Base-by-base conservation (phyloP, 2,797 vertebrate species). In the Cuniculus paca region DNA sequence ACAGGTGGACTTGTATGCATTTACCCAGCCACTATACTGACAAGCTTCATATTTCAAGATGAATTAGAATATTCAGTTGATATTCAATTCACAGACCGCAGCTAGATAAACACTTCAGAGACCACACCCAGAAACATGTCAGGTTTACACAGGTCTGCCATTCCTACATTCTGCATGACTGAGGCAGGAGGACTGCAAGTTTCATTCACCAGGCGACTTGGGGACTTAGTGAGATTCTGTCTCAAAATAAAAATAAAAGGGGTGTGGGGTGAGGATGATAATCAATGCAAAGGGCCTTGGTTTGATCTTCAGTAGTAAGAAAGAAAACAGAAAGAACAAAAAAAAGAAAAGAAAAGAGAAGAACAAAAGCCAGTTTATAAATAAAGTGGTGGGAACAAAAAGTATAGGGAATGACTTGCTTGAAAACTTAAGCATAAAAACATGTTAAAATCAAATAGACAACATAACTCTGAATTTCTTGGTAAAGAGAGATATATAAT, bases 51-150 rank as follows among this genome's bases (percentile, higher is more conserved):
- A 88, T 84, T 94, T 96, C 56, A 91, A 45, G 54, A 63, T 61
- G 45, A 61, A 60, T 74, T 93, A 36, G 68, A n/a, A 52, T 85
- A 93, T 45, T 87, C 31, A 80, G n/a, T 61, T 83, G 91, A 77
- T 90, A 95, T 28, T 68, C 68, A 84, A 95, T n/a, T 96, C 39
- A 83, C 60, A 83, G 28, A 82, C 50, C 45, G 52, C 24, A 91
- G 20, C 17, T 54, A 58, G 54, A 68, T 61, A 88, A 90, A 82
- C 82, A 14, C 72, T 28, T 14, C 12, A 45, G 72, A 28, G 72
- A 28, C 24, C 45, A 36, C 19, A 80, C 31, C 50, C 42, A 58
- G 39, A 78, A 93, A 61, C 36, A 78, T 58, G 9, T 94, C 81
- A 78, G 48, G n/a, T 6, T 83, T 88, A 11, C 63, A 42, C 39